phyloP scores from a whole-genome alignment of 1,140 invertebrate species.

The Lordiphosa collinella region DNA sequence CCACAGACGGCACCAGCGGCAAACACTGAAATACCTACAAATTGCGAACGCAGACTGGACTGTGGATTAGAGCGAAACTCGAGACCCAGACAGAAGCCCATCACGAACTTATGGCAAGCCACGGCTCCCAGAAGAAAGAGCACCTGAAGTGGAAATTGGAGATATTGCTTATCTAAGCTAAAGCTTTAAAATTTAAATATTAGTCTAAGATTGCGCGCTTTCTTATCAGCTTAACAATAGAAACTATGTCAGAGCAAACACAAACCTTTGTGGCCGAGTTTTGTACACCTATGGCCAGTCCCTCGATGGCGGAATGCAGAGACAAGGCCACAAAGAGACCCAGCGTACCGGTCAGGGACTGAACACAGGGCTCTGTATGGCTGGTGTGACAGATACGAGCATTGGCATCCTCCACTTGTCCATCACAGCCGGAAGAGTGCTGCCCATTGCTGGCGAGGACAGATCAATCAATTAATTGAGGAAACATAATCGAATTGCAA shows the following conservation, averaged over 20 bases:
- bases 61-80: conserved; percentile 82
- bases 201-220: conserved; percentile 42
- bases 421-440: conserved; percentile 39
- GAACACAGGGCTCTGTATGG: conserved; percentile 83
- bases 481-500: neutral
- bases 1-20: conserved; percentile 85
- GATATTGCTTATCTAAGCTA: conserved; percentile 33
- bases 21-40: conserved; percentile 84
- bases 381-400: conserved; percentile 84
- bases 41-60: conserved; percentile 80
- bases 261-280: conserved; percentile 83
- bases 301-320: conserved; percentile 89
- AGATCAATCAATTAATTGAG: conserved; percentile 7
- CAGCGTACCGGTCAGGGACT: conserved; percentile 81
- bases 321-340: conserved; percentile 87
- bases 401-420: conserved; percentile 79
- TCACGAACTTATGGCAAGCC: conserved; percentile 88
- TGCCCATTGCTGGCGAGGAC: conserved; percentile 1
- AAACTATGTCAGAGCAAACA: conserved; percentile 51
- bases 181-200: conserved; percentile 54
- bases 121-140: conserved; percentile 86
- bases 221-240: conserved; percentile 1
- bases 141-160: conserved; percentile 80
- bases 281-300: conserved; percentile 90
- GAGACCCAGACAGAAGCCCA: conserved; percentile 88